Percentiles rank a stretch among this genome's conserved stretches.
These are phyloP conservation scores for Cacoxenus indagator DNA, from an alignment of 2,888 invertebrate genomes.

Conservation along the genomic window DNA sequence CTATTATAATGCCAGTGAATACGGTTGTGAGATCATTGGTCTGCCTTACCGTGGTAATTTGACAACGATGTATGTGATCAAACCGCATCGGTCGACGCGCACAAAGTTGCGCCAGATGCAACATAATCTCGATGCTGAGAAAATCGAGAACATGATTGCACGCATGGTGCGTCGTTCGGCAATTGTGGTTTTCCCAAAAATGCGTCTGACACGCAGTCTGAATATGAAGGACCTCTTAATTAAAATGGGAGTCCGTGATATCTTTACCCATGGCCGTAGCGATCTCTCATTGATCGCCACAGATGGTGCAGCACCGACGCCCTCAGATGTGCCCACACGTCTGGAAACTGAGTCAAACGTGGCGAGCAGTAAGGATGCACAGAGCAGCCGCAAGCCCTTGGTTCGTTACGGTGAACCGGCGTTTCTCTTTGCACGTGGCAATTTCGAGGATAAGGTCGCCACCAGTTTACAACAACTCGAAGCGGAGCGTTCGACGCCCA, in stretches of 20 bases:
- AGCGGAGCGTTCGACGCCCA: conserved; percentile 75
- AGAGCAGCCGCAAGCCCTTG: background rate
- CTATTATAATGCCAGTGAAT: conserved; percentile 68
- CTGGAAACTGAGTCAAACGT: background rate
- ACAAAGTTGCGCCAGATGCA: conserved; percentile 71
- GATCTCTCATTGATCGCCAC: conserved; percentile 78
- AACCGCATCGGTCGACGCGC: conserved; percentile 73
- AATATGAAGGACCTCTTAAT: conserved; percentile 74
- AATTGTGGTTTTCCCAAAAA: conserved; percentile 78
- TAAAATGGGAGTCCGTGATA: conserved; percentile 74
- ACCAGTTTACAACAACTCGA: conserved; percentile 72
- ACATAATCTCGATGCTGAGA: conserved; percentile 68
- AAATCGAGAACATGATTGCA: conserved; percentile 68
- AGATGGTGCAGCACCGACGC: background rate
- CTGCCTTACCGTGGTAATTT: conserved; percentile 78
- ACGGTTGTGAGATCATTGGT: conserved; percentile 75
- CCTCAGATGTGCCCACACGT: background rate
- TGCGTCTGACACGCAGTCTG: conserved; percentile 77
- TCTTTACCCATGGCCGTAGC: conserved; percentile 76
- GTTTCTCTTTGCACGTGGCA: conserved; percentile 38
- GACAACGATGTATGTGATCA: conserved; percentile 77
- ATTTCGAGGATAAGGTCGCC: background rate
- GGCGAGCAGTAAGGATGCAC: background rate
- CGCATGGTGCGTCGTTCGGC: conserved; percentile 68
- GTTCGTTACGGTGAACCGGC: conserved; percentile 42